Percentiles rank a stretch among this genome's conserved stretches.
Evolutionary conservation across 2,888 invertebrate species (phyloP).

Genomic region (Athetis lepigone): DNA sequence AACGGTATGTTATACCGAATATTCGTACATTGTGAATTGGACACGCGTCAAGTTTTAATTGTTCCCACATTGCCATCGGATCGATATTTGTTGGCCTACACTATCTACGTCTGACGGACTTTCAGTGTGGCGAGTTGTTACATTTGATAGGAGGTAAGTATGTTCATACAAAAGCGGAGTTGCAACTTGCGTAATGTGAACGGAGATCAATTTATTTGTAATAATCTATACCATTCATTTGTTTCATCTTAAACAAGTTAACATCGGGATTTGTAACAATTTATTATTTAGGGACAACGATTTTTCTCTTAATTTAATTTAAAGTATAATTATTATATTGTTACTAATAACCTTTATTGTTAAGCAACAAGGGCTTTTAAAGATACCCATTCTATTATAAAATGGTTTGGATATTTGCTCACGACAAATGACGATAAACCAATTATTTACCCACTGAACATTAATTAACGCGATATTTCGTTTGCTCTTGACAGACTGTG

Average conservation of each 20-base stretch:
- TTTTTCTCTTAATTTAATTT: not conserved
- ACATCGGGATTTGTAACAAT: not conserved
- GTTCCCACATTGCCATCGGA: constrained; percentile 44
- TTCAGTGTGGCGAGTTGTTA: constrained; percentile 20
- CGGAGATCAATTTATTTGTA: constrained; percentile 28
- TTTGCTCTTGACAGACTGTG: constrained; percentile 35
- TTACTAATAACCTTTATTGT: constrained; percentile 8
- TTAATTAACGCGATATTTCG: constrained; percentile 53
- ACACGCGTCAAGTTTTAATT: constrained; percentile 48
- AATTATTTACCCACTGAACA: constrained; percentile 47
- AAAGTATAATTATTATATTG: not conserved
- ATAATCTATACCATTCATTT: constrained; percentile 12
- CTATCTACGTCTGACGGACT: constrained; percentile 26
- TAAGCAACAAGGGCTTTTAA: constrained; percentile 3
- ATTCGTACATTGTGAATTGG: constrained; percentile 20
- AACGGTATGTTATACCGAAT: constrained; percentile 21
- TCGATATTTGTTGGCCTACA: constrained; percentile 50
- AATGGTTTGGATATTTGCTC: constrained; percentile 14
- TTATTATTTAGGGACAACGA: not conserved
- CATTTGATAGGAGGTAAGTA: constrained; percentile 22
- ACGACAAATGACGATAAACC: constrained; percentile 24
- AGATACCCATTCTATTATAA: constrained; percentile 27
- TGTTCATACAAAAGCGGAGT: constrained; percentile 6
- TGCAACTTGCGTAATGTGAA: constrained; percentile 35
- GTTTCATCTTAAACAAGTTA: not conserved